phyloP scores from a whole-genome alignment of 2,113 vertebrate genomes.

The Plecotus auritus region DNA sequence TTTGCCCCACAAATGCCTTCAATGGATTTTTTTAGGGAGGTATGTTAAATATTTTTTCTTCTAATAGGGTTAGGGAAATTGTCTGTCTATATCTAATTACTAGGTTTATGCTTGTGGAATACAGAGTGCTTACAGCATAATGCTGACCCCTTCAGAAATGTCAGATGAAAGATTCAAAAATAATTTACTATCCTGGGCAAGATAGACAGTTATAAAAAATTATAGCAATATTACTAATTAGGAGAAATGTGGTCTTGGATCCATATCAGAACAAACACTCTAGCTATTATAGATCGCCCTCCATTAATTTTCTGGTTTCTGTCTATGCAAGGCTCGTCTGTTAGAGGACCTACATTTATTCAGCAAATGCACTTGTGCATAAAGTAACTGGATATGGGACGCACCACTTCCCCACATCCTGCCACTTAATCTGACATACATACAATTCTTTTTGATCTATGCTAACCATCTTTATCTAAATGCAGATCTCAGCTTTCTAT shows the following conservation, averaged over 20 bases:
- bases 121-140: constrained; percentile 14
- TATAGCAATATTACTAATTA: constrained; percentile 59
- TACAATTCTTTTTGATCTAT: constrained; percentile 77
- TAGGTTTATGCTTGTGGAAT: constrained; percentile 16
- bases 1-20: neutral
- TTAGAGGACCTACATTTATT: constrained; percentile 51
- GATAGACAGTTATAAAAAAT: constrained; percentile 65
- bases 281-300: constrained; percentile 53
- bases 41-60: constrained; percentile 32
- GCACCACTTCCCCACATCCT: constrained; percentile 74
- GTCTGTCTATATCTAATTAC: neutral
- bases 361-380: constrained; percentile 47
- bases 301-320: constrained; percentile 63
- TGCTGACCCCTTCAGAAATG: constrained; percentile 54
- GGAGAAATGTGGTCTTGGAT: constrained; percentile 66
- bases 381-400: constrained; percentile 72
- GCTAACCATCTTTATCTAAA: constrained; percentile 74
- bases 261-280: constrained; percentile 63
- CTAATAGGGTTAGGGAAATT: neutral
- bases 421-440: constrained; percentile 75
- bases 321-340: constrained; percentile 5
- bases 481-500: constrained; percentile 76
- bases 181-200: constrained; percentile 54
- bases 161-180: constrained; percentile 59
- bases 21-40: neutral